These are phyloP conservation scores for Rhadinocentrus ornatus DNA, from an alignment of 2,797 vertebrate species.

Conservation along the genomic window DNA sequence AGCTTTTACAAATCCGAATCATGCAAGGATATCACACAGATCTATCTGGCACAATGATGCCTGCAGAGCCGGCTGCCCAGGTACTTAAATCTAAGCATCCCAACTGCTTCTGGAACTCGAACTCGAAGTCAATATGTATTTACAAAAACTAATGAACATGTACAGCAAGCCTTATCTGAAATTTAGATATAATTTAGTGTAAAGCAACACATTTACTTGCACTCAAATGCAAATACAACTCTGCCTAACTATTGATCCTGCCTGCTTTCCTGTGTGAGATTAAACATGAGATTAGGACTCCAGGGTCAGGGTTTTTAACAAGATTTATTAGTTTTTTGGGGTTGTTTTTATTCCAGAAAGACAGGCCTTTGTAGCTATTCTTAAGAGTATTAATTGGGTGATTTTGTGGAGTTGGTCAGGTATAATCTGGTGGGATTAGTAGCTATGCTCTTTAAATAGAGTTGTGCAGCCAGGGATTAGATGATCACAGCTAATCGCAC, in stretches of 20 bases:
- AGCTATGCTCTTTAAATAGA: conserved; percentile 75
- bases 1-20: conserved; percentile 21
- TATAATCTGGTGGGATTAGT: conserved; percentile 79
- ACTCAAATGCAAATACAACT: conserved; percentile 15
- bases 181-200: not conserved
- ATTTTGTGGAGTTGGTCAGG: conserved; percentile 62
- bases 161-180: not conserved
- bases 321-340: conserved; percentile 25
- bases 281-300: conserved; percentile 36
- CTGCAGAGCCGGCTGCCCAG: conserved; percentile 55
- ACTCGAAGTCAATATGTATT: conserved; percentile 38
- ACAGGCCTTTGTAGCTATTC: conserved; percentile 37
- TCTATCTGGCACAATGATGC: conserved; percentile 65
- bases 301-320: conserved; percentile 27
- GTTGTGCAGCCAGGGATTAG: conserved; percentile 71
- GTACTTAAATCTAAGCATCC: conserved; percentile 56
- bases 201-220: not conserved
- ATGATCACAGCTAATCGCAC: conserved; percentile 57
- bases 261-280: conserved; percentile 20
- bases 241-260: not conserved
- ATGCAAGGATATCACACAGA: conserved; percentile 39
- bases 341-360: conserved; percentile 26
- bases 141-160: conserved; percentile 10
- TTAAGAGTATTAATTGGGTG: conserved; percentile 70
- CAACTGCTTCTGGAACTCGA: conserved; percentile 50